These are phyloP conservation scores for Hemithea aestivaria DNA, from an alignment of 2,888 invertebrate species.

Conservation along the genomic window DNA sequence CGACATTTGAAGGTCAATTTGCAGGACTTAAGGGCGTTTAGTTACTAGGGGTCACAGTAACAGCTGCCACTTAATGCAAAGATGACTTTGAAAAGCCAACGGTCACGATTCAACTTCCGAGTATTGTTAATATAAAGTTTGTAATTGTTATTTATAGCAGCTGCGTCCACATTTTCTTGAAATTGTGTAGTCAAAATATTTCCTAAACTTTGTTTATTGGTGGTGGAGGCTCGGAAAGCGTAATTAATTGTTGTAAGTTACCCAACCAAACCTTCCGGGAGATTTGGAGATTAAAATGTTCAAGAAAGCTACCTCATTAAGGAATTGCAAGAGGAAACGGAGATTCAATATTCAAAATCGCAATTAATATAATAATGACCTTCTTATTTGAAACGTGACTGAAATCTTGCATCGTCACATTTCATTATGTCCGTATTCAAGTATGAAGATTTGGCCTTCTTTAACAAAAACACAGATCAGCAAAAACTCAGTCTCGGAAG, in stretches of 20 bases:
- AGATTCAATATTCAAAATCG: constrained; percentile 4
- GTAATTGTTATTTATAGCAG: constrained; percentile 14
- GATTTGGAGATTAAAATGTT: no score
- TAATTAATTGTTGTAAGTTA: constrained; percentile 3
- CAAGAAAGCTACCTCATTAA: no score
- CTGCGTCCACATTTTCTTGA: not conserved
- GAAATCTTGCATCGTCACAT: constrained; percentile 19
- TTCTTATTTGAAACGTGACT: constrained; percentile 15
- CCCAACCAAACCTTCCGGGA: no score
- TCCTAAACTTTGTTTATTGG: constrained; percentile 4
- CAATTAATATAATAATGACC: constrained; percentile 12
- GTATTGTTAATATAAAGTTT: constrained; percentile 9
- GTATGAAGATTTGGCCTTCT: constrained; percentile 13
- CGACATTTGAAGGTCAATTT: constrained; percentile 28
- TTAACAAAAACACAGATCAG: constrained; percentile 12
- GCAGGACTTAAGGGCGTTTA: constrained; percentile 12
- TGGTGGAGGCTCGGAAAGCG: constrained; percentile 1
- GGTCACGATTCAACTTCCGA: constrained; percentile 18
- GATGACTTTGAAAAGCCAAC: constrained; percentile 19
- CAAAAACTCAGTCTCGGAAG: constrained; percentile 11
- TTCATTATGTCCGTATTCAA: constrained; percentile 14
- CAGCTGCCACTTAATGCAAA: constrained; percentile 14
- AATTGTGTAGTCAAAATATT: constrained; percentile 1
- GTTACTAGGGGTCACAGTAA: constrained; percentile 14
- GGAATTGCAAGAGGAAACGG: constrained; percentile 2